Percentiles rank a stretch among this genome's conserved stretches.
These are phyloP conservation scores for Pachyramphus minor DNA, from an alignment of 2,113 vertebrate genomes.

Conservation along the genomic window DNA sequence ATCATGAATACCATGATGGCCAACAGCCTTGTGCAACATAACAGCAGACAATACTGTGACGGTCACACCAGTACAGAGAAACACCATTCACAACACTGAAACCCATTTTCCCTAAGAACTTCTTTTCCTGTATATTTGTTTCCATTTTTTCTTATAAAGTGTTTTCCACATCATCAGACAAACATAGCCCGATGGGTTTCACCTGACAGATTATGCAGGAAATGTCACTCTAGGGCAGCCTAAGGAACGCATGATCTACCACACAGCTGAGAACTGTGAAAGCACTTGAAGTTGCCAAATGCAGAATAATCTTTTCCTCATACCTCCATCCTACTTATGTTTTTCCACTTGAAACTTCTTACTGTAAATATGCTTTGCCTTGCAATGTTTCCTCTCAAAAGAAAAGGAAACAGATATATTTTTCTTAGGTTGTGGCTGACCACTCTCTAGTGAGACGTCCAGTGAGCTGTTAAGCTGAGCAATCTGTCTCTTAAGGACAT, in stretches of 20 bases:
- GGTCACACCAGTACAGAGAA: not conserved
- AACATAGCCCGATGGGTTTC: not conserved
- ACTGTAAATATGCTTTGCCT: not conserved
- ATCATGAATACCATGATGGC: not conserved
- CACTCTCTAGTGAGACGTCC: not conserved
- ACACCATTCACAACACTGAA: not conserved
- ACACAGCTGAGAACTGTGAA: not conserved
- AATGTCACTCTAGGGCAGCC: not conserved
- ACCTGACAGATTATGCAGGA: not conserved
- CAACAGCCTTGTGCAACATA: not conserved
- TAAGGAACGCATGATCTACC: fast-evolving
- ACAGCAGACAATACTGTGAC: not conserved
- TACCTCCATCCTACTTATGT: not conserved
- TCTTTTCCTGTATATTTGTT: not conserved
- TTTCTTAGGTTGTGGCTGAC: not conserved
- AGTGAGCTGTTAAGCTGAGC: not conserved
- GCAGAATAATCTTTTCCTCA: not conserved
- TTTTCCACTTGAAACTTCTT: not conserved
- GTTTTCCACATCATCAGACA: not conserved
- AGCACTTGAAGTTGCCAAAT: not conserved
- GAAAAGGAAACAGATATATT: not conserved
- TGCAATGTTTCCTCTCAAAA: not conserved
- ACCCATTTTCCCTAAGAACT: not conserved
- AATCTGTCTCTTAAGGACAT: not conserved
- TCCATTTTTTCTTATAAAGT: not conserved